Evolutionary conservation across 2,113 vertebrate species (phyloP).

Genomic region (Diphyllodes magnificus): DNA sequence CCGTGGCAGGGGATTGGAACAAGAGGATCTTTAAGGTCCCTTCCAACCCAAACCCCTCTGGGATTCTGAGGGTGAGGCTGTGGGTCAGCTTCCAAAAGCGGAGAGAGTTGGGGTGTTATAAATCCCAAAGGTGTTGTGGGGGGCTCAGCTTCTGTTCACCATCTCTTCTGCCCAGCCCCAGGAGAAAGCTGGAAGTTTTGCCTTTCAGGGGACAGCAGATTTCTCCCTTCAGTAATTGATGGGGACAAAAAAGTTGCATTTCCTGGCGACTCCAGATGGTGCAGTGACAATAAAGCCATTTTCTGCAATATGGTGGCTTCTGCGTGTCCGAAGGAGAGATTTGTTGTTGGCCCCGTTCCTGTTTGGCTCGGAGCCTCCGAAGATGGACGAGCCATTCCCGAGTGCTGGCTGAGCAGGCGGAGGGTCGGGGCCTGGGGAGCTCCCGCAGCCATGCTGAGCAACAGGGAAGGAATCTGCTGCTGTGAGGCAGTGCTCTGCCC

Average conservation of each 20-base stretch:
- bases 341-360: neutral
- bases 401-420: neutral
- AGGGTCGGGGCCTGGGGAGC: neutral
- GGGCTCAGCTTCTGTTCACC: neutral
- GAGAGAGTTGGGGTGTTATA: neutral
- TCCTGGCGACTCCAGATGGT: neutral
- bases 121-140: neutral
- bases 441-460: neutral
- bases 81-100: neutral
- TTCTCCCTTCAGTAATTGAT: neutral
- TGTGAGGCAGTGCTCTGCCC: neutral
- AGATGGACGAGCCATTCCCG: neutral
- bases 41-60: neutral
- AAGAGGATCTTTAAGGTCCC: neutral
- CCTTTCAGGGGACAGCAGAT: neutral
- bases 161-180: accelerated
- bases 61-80: neutral
- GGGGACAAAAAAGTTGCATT: neutral
- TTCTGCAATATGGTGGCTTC: slow-evolving; percentile 30
- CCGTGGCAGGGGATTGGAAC: neutral
- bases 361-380: neutral
- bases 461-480: neutral
- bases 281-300: neutral
- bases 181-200: neutral
- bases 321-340: neutral